These are phyloP conservation scores for Orussus abietinus DNA, from an alignment of 1,140 invertebrate species.

Conservation along the genomic window DNA sequence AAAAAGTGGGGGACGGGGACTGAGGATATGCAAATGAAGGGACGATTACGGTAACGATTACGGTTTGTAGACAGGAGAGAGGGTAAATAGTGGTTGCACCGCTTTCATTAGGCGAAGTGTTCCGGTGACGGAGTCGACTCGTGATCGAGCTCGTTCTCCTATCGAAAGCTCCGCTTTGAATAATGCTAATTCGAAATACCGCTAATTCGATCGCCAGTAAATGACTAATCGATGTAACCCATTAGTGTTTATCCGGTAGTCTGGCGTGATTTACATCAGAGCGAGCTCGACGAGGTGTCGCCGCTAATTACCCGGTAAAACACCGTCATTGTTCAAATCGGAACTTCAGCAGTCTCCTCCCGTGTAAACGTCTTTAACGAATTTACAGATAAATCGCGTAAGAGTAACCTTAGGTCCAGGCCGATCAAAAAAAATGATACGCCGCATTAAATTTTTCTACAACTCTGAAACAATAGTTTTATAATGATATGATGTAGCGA, in stretches of 20 bases:
- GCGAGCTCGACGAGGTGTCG: too few relatives aligned
- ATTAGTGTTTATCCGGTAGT: neutral
- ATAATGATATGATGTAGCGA: too few relatives aligned
- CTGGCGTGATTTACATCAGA: neutral
- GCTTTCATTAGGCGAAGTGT: neutral
- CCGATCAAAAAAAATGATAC: too few relatives aligned
- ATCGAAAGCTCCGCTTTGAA: constrained; percentile 1
- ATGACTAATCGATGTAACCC: constrained; percentile 2
- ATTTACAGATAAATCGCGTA: too few relatives aligned
- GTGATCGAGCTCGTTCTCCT: too few relatives aligned
- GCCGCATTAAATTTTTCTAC: too few relatives aligned
- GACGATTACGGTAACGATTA: too few relatives aligned
- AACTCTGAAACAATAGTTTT: too few relatives aligned
- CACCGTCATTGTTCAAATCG: neutral
- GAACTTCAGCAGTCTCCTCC: neutral
- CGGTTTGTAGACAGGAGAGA: too few relatives aligned
- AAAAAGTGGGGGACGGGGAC: too few relatives aligned
- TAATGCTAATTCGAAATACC: constrained; percentile 10
- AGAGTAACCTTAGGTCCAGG: too few relatives aligned
- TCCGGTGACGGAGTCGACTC: neutral
- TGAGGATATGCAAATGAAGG: too few relatives aligned
- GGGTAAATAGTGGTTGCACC: neutral
- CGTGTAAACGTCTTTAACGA: neutral
- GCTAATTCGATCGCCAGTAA: constrained; percentile 6
- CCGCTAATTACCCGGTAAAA: neutral